Evolutionary conservation across 2,888 invertebrate genomes (phyloP).

Genomic region (Cataglyphis livida): DNA sequence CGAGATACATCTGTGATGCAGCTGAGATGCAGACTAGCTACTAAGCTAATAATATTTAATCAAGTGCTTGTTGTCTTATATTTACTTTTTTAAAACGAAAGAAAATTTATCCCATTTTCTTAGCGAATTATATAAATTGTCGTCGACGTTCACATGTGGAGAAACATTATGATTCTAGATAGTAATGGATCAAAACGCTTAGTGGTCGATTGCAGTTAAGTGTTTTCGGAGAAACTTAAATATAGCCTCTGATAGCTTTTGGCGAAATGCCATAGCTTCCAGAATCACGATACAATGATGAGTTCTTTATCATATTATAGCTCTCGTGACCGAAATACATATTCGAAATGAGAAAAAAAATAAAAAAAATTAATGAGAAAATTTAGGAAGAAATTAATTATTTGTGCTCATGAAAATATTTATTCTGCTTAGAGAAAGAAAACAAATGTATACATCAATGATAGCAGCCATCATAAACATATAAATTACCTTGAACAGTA

Average conservation of each 20-base stretch:
- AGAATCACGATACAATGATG: slow-evolving; percentile 15
- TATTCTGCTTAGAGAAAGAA: background rate
- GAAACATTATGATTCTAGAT: background rate
- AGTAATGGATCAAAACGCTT: slow-evolving; percentile 2
- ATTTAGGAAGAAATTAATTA: slow-evolving; percentile 12
- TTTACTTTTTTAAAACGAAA: background rate
- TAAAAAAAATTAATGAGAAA: background rate
- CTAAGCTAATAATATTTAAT: slow-evolving; percentile 19
- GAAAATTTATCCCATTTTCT: slow-evolving; percentile 10
- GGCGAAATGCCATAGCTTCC: slow-evolving; percentile 47
- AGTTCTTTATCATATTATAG: slow-evolving; percentile 29
- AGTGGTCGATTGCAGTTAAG: slow-evolving; percentile 22
- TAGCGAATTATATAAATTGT: background rate
- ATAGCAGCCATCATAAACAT: background rate
- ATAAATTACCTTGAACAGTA: slow-evolving; percentile 24
- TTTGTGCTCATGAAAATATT: background rate
- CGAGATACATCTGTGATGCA: slow-evolving; percentile 1
- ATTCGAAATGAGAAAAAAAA: background rate
- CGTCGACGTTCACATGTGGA: background rate
- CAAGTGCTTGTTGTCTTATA: background rate
- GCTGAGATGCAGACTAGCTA: background rate
- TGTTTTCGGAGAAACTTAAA: slow-evolving; percentile 38
- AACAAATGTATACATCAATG: background rate
- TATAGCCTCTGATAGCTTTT: slow-evolving; percentile 46
- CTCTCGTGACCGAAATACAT: slow-evolving; percentile 17